Conservation (phyloP, 2,113 vertebrate species). For the Pelecanus crispus region DNA sequence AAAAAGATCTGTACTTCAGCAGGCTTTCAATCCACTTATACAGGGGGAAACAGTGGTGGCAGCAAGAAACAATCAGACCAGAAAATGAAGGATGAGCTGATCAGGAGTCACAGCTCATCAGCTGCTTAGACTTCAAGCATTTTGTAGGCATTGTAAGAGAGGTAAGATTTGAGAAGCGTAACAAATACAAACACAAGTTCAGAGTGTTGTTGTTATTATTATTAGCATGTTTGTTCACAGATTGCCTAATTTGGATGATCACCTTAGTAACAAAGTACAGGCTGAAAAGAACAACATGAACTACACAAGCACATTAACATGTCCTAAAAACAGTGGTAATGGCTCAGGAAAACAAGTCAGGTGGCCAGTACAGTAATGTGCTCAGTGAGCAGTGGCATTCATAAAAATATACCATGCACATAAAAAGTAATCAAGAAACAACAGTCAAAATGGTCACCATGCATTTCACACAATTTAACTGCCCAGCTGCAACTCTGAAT, state of each 20-base stretch:
- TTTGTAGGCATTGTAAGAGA: not conserved
- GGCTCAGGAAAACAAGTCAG: not conserved
- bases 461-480: not conserved
- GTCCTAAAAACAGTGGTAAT: not conserved
- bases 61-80: constrained; percentile 11
- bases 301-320: too few species aligned
- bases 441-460: not conserved
- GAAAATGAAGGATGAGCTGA: constrained; percentile 38
- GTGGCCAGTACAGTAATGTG: not conserved
- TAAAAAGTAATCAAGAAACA: not conserved
- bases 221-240: not conserved
- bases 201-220: not conserved
- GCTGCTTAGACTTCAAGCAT: not conserved
- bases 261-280: not conserved
- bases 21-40: not conserved
- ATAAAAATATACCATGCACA: not conserved
- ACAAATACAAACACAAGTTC: not conserved
- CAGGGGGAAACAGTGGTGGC: not conserved
- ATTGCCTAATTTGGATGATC: not conserved
- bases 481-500: not conserved
- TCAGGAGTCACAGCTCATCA: constrained; percentile 14
- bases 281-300: not conserved
- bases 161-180: not conserved
- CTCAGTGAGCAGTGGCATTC: not conserved
- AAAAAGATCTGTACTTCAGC: not conserved